These are phyloP conservation scores for Edolisoma coerulescens DNA, from an alignment of 2,113 vertebrate species.

Conservation along the genomic window DNA sequence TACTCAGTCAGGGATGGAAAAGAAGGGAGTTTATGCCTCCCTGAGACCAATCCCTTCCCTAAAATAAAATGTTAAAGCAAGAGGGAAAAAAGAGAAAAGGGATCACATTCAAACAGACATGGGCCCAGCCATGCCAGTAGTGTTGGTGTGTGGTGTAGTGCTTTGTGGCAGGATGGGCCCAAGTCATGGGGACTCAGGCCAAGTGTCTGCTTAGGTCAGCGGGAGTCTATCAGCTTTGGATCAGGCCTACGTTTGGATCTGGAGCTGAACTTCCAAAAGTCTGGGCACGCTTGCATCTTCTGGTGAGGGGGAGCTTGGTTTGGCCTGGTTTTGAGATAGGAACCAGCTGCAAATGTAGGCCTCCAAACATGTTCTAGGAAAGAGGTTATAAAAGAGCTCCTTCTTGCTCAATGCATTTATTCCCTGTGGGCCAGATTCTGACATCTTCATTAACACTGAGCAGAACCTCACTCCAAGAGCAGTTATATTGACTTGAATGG, in stretches of 20 bases:
- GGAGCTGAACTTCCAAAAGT: slow-evolving; percentile 5
- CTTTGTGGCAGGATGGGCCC: neutral
- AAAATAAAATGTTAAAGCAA: neutral
- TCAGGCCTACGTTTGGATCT: neutral
- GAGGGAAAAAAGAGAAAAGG: neutral
- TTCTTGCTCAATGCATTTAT: slow-evolving; percentile 41
- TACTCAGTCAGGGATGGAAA: slow-evolving; percentile 10
- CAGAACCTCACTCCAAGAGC: neutral
- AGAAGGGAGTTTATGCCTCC: slow-evolving; percentile 31
- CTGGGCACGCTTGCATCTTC: neutral
- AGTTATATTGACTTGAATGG: neutral
- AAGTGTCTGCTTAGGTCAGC: slow-evolving; percentile 1
- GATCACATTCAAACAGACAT: neutral
- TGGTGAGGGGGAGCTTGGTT: slow-evolving; percentile 13
- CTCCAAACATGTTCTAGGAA: slow-evolving; percentile 53
- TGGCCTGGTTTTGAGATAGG: slow-evolving; percentile 42
- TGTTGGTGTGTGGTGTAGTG: neutral
- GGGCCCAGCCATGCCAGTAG: neutral
- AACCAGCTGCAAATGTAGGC: slow-evolving; percentile 49
- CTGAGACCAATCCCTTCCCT: neutral
- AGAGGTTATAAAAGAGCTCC: slow-evolving; percentile 46
- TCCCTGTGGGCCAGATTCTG: neutral
- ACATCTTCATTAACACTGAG: slow-evolving; percentile 44
- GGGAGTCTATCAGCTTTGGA: neutral
- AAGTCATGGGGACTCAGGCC: neutral